Percentiles rank a stretch among this genome's conserved stretches.
Evolutionary conservation across 1,140 invertebrate species (phyloP).

Genomic region (Trichonephila clavata): DNA sequence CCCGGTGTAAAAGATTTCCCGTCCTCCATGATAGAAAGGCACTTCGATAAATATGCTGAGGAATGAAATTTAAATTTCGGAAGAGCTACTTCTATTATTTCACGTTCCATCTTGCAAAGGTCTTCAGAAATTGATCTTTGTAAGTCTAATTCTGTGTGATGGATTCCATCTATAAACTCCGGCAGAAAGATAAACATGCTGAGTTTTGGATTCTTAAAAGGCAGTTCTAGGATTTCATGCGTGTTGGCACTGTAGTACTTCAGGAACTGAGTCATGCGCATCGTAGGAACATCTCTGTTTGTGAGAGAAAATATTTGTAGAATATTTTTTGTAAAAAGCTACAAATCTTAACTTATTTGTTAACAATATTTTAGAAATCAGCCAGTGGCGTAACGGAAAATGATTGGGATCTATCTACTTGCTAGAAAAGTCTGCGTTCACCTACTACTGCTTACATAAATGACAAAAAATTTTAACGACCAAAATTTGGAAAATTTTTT

Average conservation of each 20-base stretch:
- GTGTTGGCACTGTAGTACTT: not conserved
- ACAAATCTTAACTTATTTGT: no score
- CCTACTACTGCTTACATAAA: no score
- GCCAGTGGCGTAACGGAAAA: no score
- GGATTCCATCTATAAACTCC: not conserved
- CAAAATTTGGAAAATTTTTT: no score
- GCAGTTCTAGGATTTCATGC: not conserved
- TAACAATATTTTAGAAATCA: no score
- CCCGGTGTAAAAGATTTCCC: not conserved
- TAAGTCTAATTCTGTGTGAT: not conserved
- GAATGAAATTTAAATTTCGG: not conserved
- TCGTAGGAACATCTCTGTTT: not conserved
- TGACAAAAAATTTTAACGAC: no score
- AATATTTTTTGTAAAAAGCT: no score
- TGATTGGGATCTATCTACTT: no score
- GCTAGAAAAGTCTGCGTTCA: no score
- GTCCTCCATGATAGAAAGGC: not conserved
- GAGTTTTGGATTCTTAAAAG: not conserved
- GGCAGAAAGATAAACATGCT: slow-evolving; percentile 12
- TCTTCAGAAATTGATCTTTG: not conserved
- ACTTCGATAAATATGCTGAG: not conserved
- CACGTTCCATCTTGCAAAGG: not conserved
- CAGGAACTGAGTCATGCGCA: not conserved
- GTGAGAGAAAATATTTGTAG: not conserved
- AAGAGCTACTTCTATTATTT: not conserved